Percentiles rank a stretch among this genome's conserved stretches.
Evolutionary conservation across 2,888 invertebrate genomes (phyloP).

Genomic region (Frankliniella fusca): DNA sequence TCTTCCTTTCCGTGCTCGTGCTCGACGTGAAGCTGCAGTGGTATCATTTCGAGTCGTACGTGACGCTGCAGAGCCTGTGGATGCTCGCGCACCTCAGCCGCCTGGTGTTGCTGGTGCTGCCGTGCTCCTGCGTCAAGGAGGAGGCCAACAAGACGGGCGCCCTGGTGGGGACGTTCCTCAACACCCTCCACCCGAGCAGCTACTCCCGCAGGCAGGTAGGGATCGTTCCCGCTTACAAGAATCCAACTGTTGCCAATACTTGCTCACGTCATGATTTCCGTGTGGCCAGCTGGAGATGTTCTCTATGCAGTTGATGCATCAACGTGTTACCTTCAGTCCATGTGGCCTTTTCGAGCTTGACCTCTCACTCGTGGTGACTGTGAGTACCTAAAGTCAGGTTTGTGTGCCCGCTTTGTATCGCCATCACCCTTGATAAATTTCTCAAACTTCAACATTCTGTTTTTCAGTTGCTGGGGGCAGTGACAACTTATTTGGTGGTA

Average conservation of each 20-base stretch:
- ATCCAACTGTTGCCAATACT: not conserved
- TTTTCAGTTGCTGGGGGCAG: not conserved
- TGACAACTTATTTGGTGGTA: not conserved
- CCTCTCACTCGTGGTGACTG: not conserved
- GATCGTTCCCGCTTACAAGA: not conserved
- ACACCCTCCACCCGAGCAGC: not conserved
- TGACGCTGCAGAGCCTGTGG: not conserved
- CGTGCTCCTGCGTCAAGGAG: not conserved
- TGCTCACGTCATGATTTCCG: not conserved
- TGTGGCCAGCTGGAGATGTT: not conserved
- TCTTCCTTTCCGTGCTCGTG: not conserved
- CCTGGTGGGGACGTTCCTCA: not conserved
- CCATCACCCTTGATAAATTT: not conserved
- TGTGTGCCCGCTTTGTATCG: not conserved
- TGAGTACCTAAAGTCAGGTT: not conserved
- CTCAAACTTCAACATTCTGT: not conserved
- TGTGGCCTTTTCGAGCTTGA: not conserved
- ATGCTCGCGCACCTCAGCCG: slow-evolving; percentile 8
- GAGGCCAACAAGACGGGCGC: not conserved
- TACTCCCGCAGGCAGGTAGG: not conserved
- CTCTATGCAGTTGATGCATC: not conserved
- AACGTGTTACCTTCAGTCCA: not conserved
- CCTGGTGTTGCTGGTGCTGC: not conserved
- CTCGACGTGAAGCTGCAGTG: not conserved
- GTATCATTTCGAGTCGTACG: not conserved